Conservation (phyloP, 2,113 vertebrate species). For the Myrmecophaga tridactyla region DNA sequence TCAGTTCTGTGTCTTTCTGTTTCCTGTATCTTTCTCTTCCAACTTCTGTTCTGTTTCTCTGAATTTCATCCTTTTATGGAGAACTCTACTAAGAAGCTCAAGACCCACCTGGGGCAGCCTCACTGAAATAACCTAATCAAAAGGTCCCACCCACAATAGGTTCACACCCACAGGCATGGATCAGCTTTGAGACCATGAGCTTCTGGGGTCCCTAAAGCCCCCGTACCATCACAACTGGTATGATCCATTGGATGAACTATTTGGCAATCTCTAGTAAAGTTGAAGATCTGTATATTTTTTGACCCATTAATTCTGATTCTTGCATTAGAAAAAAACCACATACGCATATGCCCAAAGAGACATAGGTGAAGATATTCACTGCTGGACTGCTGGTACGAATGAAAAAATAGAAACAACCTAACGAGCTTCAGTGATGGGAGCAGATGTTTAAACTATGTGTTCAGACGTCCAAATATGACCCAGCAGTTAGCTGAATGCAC, state of each 20-base stretch:
- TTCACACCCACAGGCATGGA: too few species aligned
- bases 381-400: background rate
- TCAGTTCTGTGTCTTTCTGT: too few species aligned
- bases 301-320: background rate
- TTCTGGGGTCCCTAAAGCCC: too few species aligned
- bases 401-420: background rate
- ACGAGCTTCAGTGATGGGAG: background rate
- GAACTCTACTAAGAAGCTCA: too few species aligned
- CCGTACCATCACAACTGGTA: too few species aligned
- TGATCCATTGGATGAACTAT: background rate
- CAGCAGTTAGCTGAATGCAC: background rate
- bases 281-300: background rate
- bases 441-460: background rate
- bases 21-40: too few species aligned
- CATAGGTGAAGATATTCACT: background rate
- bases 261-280: background rate
- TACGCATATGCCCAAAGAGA: background rate
- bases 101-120: too few species aligned
- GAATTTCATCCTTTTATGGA: too few species aligned
- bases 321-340: background rate
- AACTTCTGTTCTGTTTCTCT: too few species aligned
- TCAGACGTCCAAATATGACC: background rate
- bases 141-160: too few species aligned
- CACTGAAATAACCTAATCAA: too few species aligned
- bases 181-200: too few species aligned